Evolutionary conservation across 2,113 vertebrate species (phyloP).

Genomic region (Channa maculata): DNA sequence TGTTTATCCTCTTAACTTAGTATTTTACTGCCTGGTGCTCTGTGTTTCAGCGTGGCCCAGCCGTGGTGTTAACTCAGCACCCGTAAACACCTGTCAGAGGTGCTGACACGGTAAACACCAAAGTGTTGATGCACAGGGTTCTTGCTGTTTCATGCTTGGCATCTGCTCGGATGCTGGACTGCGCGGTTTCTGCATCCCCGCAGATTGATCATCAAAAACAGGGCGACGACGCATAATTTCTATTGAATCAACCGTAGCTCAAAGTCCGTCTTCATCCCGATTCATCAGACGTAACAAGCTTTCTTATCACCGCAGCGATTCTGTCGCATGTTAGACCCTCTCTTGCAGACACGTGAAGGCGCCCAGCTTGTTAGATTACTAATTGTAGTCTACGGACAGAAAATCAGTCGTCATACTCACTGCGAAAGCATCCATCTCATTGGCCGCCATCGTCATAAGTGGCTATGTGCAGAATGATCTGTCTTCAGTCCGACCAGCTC

Average conservation of each 20-base stretch:
- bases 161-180: slow-evolving; percentile 10
- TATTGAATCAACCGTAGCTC: not conserved
- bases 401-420: slow-evolving; percentile 78
- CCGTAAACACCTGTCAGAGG: slow-evolving; percentile 38
- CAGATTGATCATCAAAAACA: not conserved
- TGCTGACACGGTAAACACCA: slow-evolving; percentile 31
- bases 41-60: not conserved
- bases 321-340: slow-evolving; percentile 28
- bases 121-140: slow-evolving; percentile 7
- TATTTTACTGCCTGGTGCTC: slow-evolving; percentile 23
- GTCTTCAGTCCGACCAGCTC: slow-evolving; percentile 74
- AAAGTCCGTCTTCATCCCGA: slow-evolving; percentile 21
- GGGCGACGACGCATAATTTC: slow-evolving; percentile 2
- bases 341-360: slow-evolving; percentile 24
- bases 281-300: slow-evolving; percentile 16
- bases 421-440: slow-evolving; percentile 85
- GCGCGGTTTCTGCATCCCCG: not conserved
- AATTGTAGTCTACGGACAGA: not conserved
- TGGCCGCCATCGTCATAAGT: slow-evolving; percentile 87
- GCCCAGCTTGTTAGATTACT: not conserved
- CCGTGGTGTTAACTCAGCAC: slow-evolving; percentile 1
- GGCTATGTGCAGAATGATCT: slow-evolving; percentile 45
- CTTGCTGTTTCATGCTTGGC: slow-evolving; percentile 4
- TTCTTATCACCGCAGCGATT: slow-evolving; percentile 9
- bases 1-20: slow-evolving; percentile 64